Evolutionary conservation across 2,797 vertebrate genomes (phyloP), one percentile per base, ranked within the genome.

Genomic region (Sarcoramphus papa): DNA sequence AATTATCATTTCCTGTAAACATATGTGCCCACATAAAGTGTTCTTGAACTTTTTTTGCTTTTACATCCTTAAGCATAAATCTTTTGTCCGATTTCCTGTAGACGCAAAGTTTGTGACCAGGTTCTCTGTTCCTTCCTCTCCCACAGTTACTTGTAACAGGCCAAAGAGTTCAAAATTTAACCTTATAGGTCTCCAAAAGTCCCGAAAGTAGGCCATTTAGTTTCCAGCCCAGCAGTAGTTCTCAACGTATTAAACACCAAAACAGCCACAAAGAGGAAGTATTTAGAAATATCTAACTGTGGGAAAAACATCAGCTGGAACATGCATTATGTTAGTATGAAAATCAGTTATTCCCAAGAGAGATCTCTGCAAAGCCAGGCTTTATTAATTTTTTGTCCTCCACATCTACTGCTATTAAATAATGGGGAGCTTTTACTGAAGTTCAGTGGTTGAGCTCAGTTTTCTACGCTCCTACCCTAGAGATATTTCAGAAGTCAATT

Each of bases 71-170:
- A 75, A n/a, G 10, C 90, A 54, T 86, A 60, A 75, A 69, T 86
- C 50, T 90, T 85, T 81, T 88, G 57, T 72, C 45, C 51, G 37
- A 43, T 83, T 96, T 97, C 93, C 90, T 86, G 80, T 84, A 74
- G 93, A 93, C 93, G 80, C 45, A 24, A 70, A 83, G 48, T 65
- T 72, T 93, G 73, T 95, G 63, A 80, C 57, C 50, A 68, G 30
- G 25, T 77, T 86, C 53, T 80, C 35, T 83, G 79, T 88, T 94
- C 73, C 83, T 95, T 95, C 76, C 92, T 95, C 73, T 96, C 82
- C 50, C 85, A 68, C 68, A 85, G 72, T 75, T 78, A 40, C 59
- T 91, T 77, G 25, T 45, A 81, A 60, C 31, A 68, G 73, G 48
- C 77, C 54, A 40, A 31, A 83, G 62, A 92, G 88, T 72, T 94